phyloP scores from a whole-genome alignment of 2,113 vertebrate species.

The Colistium nudipinnis region DNA sequence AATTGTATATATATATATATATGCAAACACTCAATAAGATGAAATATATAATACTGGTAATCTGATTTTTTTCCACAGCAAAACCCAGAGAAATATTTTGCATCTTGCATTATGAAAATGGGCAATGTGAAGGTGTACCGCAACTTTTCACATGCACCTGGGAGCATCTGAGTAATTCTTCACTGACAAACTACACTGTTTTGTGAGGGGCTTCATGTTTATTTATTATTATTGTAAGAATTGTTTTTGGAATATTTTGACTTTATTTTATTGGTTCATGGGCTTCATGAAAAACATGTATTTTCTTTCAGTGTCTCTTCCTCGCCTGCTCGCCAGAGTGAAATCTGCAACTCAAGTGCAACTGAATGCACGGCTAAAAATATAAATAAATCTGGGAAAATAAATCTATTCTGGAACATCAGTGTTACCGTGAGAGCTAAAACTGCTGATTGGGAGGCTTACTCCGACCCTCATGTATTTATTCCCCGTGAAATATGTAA shows the following conservation, averaged over 20 bases:
- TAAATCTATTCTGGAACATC: accelerated
- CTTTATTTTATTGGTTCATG: background rate
- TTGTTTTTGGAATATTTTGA: background rate
- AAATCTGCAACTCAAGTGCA: background rate
- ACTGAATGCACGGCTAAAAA: slow-evolving; percentile 14
- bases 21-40: background rate
- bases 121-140: accelerated
- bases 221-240: background rate
- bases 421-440: slow-evolving; percentile 55
- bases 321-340: accelerated
- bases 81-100: slow-evolving; percentile 67
- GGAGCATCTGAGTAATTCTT: slow-evolving; percentile 44
- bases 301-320: slow-evolving; percentile 36
- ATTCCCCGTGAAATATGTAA: slow-evolving; percentile 26
- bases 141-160: slow-evolving; percentile 58
- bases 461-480: slow-evolving; percentile 49
- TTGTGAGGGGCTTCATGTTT: slow-evolving; percentile 28
- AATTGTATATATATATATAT: background rate
- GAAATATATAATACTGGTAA: background rate
- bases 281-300: background rate
- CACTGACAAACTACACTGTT: slow-evolving; percentile 48
- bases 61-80: slow-evolving; percentile 40
- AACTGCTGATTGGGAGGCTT: slow-evolving; percentile 32
- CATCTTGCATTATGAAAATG: background rate
- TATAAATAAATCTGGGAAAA: accelerated